Evolutionary conservation across 2,888 invertebrate genomes (phyloP), one percentile per base, ranked within the genome.

Genomic region (Drosophila lacicola): DNA sequence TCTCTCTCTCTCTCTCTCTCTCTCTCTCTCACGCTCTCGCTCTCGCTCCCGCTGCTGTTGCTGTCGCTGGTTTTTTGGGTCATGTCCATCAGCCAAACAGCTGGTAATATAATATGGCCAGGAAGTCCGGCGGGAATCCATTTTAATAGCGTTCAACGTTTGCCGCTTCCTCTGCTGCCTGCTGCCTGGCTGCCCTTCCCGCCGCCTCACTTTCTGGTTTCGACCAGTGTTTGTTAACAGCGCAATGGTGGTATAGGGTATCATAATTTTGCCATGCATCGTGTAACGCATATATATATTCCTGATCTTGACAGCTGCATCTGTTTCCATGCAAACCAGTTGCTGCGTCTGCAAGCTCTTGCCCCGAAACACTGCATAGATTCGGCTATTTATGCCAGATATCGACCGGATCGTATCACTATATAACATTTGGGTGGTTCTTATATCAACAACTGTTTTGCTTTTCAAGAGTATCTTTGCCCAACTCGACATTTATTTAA

Each of bases 61-160:
- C 25, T 67, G 66, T 68, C 50, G 61, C 49, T 63, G 51, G 62
- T 70, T 80, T 86, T 82, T 76, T 80, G 83, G 83, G 83, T 84
- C 83, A 84, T 84, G 83, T 84, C 87, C 89, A 86, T 88, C 84
- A 83, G 74, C 64, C 70, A 65, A 82, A 78, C 80, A 75, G 71
- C 84, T 81, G 78, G 85, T 88, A 86, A 86, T 76, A 71, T 73
- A 85, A 86, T 88, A 88, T 71, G 74, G 63, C 70, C 88, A 89
- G 85, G 85, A 86, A 85, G 89, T 86, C 85, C 85, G 85, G 88
- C 80, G 89, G 88, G 85, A 86, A 88, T 89, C 86, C 88, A 86
- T 88, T 89, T 86, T 89, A 85, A 84, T 87, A 87, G 89, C 78
- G 74, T 50, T 66, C 70, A 65, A 36, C 68, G 58, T 54, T 67